Evolutionary conservation across 2,888 invertebrate genomes (phyloP).

Genomic region (Rotaria magnacalcarata): DNA sequence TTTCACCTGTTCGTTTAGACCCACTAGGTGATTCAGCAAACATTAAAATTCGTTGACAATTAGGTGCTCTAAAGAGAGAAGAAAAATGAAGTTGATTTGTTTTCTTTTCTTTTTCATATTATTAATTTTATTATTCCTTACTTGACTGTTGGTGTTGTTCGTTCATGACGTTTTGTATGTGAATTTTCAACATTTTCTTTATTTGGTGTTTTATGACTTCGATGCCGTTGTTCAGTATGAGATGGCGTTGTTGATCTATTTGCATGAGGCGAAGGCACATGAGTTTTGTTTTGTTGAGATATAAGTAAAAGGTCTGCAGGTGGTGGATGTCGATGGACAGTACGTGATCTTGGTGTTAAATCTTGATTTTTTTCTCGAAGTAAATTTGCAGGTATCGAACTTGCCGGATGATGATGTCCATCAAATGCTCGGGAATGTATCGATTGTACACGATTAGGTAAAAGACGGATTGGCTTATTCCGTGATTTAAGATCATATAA

Average conservation of each 20-base stretch:
- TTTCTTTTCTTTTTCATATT: not conserved
- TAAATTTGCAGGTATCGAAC: not conserved
- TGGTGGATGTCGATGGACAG: not conserved
- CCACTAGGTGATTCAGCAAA: slow-evolving; percentile 19
- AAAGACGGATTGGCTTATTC: slow-evolving; percentile 62
- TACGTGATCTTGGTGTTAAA: not conserved
- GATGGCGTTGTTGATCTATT: not conserved
- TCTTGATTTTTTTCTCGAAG: slow-evolving; percentile 22
- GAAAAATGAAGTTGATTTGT: not conserved
- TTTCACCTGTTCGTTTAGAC: not conserved
- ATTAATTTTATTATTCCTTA: not conserved
- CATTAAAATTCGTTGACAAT: slow-evolving; percentile 32
- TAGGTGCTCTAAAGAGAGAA: not conserved
- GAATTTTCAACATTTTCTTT: slow-evolving; percentile 20
- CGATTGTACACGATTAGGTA: slow-evolving; percentile 45
- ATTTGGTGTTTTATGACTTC: not conserved
- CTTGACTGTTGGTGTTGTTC: slow-evolving; percentile 22
- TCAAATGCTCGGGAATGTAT: not conserved
- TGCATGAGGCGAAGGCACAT: not conserved
- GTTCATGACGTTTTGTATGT: not conserved
- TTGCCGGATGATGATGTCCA: not conserved
- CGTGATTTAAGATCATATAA: slow-evolving; percentile 66
- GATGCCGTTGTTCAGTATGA: not conserved
- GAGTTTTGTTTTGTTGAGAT: not conserved
- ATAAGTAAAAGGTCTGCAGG: not conserved